A percentile compares a stretch with the other conserved stretches of the same genome.
Evolutionary conservation across 2,888 invertebrate species (phyloP).

Genomic region (Agrotis puta): DNA sequence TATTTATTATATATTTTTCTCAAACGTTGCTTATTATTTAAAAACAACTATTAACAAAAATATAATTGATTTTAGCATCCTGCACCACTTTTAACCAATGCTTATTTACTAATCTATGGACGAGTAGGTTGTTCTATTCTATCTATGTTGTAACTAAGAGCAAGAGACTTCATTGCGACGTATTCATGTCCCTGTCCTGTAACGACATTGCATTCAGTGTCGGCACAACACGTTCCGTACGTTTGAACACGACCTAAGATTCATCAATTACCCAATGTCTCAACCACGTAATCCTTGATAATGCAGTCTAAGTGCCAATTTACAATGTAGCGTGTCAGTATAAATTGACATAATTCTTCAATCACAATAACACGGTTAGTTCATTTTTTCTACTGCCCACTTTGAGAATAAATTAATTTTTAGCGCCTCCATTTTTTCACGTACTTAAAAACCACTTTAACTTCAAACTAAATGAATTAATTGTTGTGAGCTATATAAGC

Average conservation of each 20-base stretch:
- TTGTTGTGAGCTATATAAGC: too few species aligned
- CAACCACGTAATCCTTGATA: conserved; percentile 28
- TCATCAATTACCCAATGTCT: conserved; percentile 40
- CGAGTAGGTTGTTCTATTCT: neutral
- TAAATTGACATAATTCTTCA: neutral
- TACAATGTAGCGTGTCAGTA: neutral
- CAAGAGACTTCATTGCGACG: neutral
- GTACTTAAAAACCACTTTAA: too few species aligned
- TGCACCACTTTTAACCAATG: too few species aligned
- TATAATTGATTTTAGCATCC: too few species aligned
- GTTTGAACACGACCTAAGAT: conserved; percentile 38
- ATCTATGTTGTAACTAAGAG: neutral
- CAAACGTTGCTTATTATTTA: neutral
- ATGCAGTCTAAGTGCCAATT: conserved; percentile 16
- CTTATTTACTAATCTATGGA: neutral
- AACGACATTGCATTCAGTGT: conserved; percentile 18
- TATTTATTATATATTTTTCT: too few species aligned
- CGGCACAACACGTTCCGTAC: conserved; percentile 23
- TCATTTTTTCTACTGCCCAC: too few species aligned
- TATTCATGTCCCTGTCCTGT: neutral
- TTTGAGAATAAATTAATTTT: too few species aligned
- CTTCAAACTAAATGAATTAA: too few species aligned
- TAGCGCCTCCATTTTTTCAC: too few species aligned
- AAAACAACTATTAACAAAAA: neutral
- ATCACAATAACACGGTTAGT: neutral